Evolutionary conservation across 2,797 vertebrate species (phyloP).

Genomic region (Pipistrellus kuhlii): DNA sequence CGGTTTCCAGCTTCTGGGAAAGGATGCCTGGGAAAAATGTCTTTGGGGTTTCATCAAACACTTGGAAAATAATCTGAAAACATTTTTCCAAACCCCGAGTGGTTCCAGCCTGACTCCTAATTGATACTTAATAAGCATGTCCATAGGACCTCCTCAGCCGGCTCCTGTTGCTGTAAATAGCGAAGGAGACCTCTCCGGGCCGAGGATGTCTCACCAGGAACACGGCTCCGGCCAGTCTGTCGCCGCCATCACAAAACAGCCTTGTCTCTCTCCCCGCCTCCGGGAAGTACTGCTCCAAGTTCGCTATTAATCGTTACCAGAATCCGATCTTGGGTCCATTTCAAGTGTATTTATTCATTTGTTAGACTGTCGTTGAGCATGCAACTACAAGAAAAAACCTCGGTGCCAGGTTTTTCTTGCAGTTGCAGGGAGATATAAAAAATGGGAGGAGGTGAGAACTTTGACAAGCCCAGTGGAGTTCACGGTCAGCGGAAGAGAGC

Average conservation of each 20-base stretch:
- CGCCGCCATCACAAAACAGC: too few relatives aligned
- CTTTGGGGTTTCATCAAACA: slow-evolving; percentile 75
- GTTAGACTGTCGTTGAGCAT: accelerated
- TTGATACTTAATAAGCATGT: slow-evolving; percentile 46
- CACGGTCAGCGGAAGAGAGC: not conserved
- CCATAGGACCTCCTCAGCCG: not conserved
- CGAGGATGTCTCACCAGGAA: not conserved
- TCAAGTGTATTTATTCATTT: not conserved
- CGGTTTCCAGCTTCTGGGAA: slow-evolving; percentile 57
- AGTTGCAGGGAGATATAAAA: not conserved
- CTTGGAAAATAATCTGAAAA: slow-evolving; percentile 72
- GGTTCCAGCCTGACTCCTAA: slow-evolving; percentile 37
- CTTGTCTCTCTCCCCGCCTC: not conserved
- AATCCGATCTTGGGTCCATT: not conserved
- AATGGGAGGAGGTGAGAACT: not conserved
- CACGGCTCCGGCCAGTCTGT: not conserved
- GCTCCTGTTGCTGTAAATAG: not conserved
- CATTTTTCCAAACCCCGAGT: slow-evolving; percentile 53
- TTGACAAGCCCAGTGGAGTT: not conserved
- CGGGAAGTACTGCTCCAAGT: not conserved
- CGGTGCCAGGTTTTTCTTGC: not conserved
- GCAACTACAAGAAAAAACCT: too few relatives aligned
- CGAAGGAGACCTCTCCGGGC: not conserved
- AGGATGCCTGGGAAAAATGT: slow-evolving; percentile 64
- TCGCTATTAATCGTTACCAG: not conserved